phyloP scores from a whole-genome alignment of 1,140 invertebrate species.

The Agrypnia vestita region DNA sequence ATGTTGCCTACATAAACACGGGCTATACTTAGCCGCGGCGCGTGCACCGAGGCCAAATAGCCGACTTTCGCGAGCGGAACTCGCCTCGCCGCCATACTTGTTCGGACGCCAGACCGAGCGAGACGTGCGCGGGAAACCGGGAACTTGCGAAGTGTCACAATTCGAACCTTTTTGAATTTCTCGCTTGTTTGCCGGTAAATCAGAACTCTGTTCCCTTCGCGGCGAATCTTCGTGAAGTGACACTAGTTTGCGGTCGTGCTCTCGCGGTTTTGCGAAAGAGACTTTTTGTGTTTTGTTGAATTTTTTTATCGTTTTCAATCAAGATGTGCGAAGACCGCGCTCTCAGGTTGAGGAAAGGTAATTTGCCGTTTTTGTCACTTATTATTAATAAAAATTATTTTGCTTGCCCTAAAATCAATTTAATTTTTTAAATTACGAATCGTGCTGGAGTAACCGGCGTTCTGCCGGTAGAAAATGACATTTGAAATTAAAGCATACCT shows the following conservation, averaged over 20 bases:
- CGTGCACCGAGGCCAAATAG: conserved; percentile 1
- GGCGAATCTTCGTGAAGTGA: too few species aligned
- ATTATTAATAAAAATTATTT: not conserved
- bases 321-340: conserved; percentile 52
- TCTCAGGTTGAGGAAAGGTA: conserved; percentile 48
- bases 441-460: too few species aligned
- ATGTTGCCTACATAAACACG: conserved; percentile 46
- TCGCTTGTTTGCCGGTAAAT: too few species aligned
- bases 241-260: too few species aligned
- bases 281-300: not conserved
- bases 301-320: too few species aligned
- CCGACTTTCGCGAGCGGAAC: conserved; percentile 40
- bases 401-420: too few species aligned
- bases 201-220: too few species aligned
- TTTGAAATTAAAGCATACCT: too few species aligned
- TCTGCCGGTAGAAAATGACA: too few species aligned
- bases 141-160: too few species aligned
- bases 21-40: conserved; percentile 6
- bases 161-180: not conserved
- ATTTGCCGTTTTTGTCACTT: not conserved
- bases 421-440: too few species aligned
- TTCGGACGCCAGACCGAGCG: not conserved
- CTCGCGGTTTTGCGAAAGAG: not conserved
- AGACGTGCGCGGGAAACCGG: conserved; percentile 1
- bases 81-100: conserved; percentile 15